These are phyloP conservation scores for Hypomecis punctinalis DNA, from an alignment of 2,888 invertebrate species.

Conservation along the genomic window DNA sequence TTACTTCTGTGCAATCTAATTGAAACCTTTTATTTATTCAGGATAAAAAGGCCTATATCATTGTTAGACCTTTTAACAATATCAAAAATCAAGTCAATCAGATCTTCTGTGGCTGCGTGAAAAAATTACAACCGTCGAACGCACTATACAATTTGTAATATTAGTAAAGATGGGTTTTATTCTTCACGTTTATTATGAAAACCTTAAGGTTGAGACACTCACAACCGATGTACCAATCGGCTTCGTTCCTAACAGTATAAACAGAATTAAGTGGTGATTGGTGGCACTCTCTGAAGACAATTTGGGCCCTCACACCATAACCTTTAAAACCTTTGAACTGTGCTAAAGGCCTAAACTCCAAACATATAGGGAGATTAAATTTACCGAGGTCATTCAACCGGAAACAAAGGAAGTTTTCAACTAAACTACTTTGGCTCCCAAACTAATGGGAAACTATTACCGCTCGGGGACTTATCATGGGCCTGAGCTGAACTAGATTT, in stretches of 20 bases:
- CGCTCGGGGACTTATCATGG: slow-evolving; percentile 10
- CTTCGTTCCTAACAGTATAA: neutral
- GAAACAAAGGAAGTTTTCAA: slow-evolving; percentile 31
- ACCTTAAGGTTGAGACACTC: too few species aligned
- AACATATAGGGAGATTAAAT: slow-evolving; percentile 31
- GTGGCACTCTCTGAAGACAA: neutral
- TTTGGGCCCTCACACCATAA: slow-evolving; percentile 6
- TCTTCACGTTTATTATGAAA: too few species aligned
- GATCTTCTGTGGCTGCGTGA: too few species aligned
- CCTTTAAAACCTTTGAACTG: slow-evolving; percentile 27
- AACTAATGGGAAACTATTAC: slow-evolving; percentile 28
- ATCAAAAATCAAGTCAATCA: too few species aligned
- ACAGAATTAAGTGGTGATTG: neutral
- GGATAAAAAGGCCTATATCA: too few species aligned
- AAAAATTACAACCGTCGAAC: too few species aligned
- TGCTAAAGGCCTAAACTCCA: slow-evolving; percentile 19
- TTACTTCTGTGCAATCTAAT: too few species aligned
- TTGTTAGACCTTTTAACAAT: too few species aligned
- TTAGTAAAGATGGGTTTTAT: too few species aligned
- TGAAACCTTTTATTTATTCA: too few species aligned
- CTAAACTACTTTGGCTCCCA: slow-evolving; percentile 16
- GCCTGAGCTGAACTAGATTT: neutral
- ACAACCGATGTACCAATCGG: too few species aligned
- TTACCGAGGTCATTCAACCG: slow-evolving; percentile 22
- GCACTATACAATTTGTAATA: too few species aligned